Percentiles rank a stretch among this genome's conserved stretches.
Evolutionary conservation across 2,888 invertebrate genomes (phyloP).

Genomic region (Melinaea menophilus): DNA sequence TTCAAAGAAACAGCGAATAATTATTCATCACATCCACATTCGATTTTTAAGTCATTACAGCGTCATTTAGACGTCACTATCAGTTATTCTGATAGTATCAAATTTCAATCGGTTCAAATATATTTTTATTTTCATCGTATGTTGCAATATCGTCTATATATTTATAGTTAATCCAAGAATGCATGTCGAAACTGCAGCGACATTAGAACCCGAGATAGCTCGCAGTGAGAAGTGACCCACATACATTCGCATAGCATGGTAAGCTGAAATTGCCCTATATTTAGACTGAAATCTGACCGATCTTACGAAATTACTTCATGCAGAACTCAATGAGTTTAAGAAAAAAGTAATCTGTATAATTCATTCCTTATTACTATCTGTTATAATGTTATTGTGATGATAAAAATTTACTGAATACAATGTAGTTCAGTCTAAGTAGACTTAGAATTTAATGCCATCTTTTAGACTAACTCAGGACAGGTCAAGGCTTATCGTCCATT

Average conservation of each 20-base stretch:
- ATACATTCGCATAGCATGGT: constrained; percentile 61
- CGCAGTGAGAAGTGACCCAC: constrained; percentile 58
- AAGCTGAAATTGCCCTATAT: constrained; percentile 63
- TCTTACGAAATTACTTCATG: constrained; percentile 52
- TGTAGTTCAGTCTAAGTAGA: too few relatives aligned
- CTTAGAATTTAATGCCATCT: too few relatives aligned
- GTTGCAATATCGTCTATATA: constrained; percentile 38
- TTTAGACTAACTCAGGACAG: too few relatives aligned
- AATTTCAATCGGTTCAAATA: constrained; percentile 8
- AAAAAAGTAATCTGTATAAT: not conserved
- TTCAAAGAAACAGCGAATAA: too few relatives aligned
- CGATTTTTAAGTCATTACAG: too few relatives aligned
- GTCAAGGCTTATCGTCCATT: too few relatives aligned
- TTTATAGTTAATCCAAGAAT: constrained; percentile 40
- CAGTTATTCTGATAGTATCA: constrained; percentile 1
- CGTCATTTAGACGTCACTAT: too few relatives aligned
- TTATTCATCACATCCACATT: too few relatives aligned
- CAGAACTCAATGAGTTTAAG: constrained; percentile 22
- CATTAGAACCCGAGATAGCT: constrained; percentile 58
- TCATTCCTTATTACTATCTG: too few relatives aligned
- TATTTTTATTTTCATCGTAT: constrained; percentile 17
- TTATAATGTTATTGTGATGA: too few relatives aligned
- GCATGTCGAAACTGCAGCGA: constrained; percentile 52
- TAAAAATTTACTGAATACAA: too few relatives aligned
- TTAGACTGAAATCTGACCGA: constrained; percentile 52